Base-by-base conservation (phyloP, 2,797 vertebrate genomes). In the Micropoecilia bifurca region DNA sequence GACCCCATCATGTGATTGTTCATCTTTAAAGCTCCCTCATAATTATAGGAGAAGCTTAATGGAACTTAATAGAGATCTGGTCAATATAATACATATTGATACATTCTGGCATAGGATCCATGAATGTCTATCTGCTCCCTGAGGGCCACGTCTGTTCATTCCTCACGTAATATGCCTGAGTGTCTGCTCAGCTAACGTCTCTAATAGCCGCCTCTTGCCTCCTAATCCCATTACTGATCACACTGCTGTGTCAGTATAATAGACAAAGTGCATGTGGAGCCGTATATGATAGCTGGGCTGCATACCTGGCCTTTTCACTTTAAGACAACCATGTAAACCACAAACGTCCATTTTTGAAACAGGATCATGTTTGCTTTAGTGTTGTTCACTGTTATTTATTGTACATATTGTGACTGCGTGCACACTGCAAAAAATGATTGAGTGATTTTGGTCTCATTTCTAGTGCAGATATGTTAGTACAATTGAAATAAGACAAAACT, bases 151-250 rank as follows among this genome's bases (percentile, higher is more conserved):
- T 48, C 10, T 48, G 78, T 78, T 74, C 82, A 92, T 91, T 89
- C 83, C 89, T 91, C 89, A 83, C 81, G 75, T 77, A 78, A 89
- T 86, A 87, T 92, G 79, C 87, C 82, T 18, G 66, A 86, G 80
- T 78, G 84, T 82, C 87, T 88, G 80, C 88, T 85, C 85, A 85
- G 86, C 80, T 79, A 50, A 59, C 36, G 53, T 84, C 81, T 89
- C 80, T 83, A 83, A 91, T 72, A 75, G 89, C 85, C 36, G 57
- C 76, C 48, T 75, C 81, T 78, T 78, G 78, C 82, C 82, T 88
- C 75, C 81, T 92, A 90, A 93, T 93, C 87, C 86, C 90, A 80
- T 94, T 89, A 89, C 90, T 92, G 90, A 93, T 93, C 90, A 91
- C 75, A 53, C 74, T 74, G 83, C 82, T 85, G 80, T 81, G 88